Percentiles rank a stretch among this genome's conserved stretches.
Conservation (phyloP, 2,797 vertebrate genomes). For the Oreochromis mossambicus region DNA sequence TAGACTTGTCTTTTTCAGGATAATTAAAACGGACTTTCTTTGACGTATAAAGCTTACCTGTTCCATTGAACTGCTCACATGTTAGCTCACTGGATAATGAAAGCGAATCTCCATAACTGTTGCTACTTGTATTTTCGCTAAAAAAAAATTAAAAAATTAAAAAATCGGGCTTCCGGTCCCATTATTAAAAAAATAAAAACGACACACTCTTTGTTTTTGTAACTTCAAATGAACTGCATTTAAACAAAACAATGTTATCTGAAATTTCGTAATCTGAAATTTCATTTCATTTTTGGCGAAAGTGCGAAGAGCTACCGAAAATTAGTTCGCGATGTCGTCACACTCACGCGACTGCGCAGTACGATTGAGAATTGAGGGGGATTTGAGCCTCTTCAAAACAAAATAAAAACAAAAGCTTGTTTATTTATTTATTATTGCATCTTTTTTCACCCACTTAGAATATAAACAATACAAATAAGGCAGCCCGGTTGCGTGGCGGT, state of each 20-base stretch:
- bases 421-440: background rate
- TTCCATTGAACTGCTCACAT: conserved; percentile 18
- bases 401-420: background rate
- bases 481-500: background rate
- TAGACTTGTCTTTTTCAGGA: background rate
- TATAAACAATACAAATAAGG: background rate
- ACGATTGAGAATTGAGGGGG: background rate
- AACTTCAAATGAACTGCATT: accelerated
- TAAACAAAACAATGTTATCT: background rate
- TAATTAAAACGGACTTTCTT: background rate
- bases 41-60: background rate
- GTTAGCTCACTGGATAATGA: conserved; percentile 6
- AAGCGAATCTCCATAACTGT: background rate
- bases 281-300: conserved; percentile 12
- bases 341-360: background rate
- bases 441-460: background rate
- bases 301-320: background rate
- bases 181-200: accelerated
- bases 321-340: background rate
- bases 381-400: background rate
- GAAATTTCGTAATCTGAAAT: background rate
- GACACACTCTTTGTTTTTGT: too few species aligned
- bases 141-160: background rate
- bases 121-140: conserved; percentile 24
- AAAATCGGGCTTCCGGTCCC: background rate